Evolutionary conservation across 2,888 invertebrate genomes (phyloP), one percentile per base, ranked within the genome.

Genomic region (Diaperis boleti): DNA sequence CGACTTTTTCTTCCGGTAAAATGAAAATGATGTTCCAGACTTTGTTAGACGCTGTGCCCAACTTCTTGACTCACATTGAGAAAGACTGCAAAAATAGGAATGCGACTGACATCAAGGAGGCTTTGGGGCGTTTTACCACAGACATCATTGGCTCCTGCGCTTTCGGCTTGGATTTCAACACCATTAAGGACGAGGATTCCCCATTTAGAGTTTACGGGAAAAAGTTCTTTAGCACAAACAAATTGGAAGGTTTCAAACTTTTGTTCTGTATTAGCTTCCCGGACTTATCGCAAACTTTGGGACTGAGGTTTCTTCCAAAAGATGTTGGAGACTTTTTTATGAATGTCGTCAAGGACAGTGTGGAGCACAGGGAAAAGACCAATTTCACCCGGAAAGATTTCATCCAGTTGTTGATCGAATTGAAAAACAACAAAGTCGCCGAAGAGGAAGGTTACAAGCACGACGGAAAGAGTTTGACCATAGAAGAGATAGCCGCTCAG

Each of bases 141-240:
- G 86, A 86, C 69, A 84, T 86, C 2, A 84, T 87, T 17, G 85
- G 85, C 0, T 84, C 83, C 54, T 83, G 85, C 49, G 86, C 85
- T 10, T 87, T 86, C 71, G 86, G 86, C 35, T 79, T 87, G 2
- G 83, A 85, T 62, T 83, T 83, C 63, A 83, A 86, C 67, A 83
- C 84, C 13, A 83, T 86, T 47, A 79, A 81, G 41, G 81, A 84
- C 71, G 76, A 82, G 0, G 77, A 84, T 62, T 82, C 84, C 2
- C 64, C 50, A 3, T 86, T 86, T 74, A 45, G 60, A 18, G 33
- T 54, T n/a, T 62, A 66, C 35, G 70, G 69, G 5, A 60, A 65
- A 31, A 65, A 55, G 26, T 15, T 67, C 7, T 64, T 67, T 20
- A 22, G 11, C 1, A 15, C 45, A 8, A 18, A 31, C 1, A 22